phyloP scores from a whole-genome alignment of 2,113 vertebrate genomes.

The Leucoraja erinaceus region DNA sequence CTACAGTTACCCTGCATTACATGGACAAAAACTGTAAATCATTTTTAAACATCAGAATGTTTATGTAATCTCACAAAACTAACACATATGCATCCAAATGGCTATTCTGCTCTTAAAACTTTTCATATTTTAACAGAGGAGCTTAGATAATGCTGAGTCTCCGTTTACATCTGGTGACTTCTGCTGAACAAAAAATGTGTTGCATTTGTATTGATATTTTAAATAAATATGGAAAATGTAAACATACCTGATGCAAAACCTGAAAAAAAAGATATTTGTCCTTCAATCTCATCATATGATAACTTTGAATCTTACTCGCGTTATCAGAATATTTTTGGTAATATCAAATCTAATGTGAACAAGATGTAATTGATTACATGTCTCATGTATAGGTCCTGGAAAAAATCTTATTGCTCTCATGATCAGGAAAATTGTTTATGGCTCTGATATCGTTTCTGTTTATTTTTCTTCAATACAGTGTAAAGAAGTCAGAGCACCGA shows the following conservation, averaged over 20 bases:
- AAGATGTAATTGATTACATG: neutral
- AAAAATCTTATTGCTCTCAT: constrained; percentile 46
- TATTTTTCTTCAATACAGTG: constrained; percentile 48
- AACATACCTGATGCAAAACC: neutral
- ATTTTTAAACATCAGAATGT: neutral
- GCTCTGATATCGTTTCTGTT: neutral
- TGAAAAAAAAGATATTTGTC: neutral
- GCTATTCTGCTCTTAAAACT: neutral
- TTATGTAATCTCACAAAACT: neutral
- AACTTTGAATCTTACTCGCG: neutral
- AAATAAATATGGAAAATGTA: neutral
- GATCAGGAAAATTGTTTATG: neutral
- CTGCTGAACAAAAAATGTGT: neutral
- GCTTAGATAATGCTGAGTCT: neutral
- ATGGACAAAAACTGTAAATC: neutral
- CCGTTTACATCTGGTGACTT: neutral
- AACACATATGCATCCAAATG: neutral
- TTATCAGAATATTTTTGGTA: neutral
- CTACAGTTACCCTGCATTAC: neutral
- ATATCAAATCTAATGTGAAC: neutral
- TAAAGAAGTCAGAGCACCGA: constrained; percentile 61
- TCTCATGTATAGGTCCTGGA: constrained; percentile 28
- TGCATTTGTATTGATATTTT: neutral
- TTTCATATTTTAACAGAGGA: neutral
- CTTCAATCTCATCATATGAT: neutral